A percentile compares a stretch with the other conserved stretches of the same genome.
phyloP scores from a whole-genome alignment of 2,888 invertebrate genomes.

The Entomobrya multifasciata region DNA sequence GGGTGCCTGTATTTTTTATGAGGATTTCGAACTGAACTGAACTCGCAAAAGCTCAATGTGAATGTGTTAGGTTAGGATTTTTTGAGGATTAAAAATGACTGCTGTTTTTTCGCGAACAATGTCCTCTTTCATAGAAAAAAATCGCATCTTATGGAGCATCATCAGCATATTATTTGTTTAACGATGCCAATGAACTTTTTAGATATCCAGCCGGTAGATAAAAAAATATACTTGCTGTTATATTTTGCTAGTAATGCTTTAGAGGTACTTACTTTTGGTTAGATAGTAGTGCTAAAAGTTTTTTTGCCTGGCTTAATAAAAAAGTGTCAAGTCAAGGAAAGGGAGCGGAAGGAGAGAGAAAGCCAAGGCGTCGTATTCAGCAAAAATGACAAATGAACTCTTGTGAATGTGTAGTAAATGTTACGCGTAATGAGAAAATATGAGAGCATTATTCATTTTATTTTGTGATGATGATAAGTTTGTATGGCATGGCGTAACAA shows the following conservation, averaged over 20 bases:
- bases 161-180: not conserved
- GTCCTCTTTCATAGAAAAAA: not conserved
- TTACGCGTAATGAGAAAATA: slow-evolving; percentile 1
- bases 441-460: not conserved
- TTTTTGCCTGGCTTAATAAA: not conserved
- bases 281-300: not conserved
- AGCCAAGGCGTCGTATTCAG: not conserved
- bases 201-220: not conserved
- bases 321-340: not conserved
- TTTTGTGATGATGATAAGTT: not conserved
- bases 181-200: slow-evolving; percentile 58
- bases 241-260: too few relatives aligned
- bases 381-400: slow-evolving; percentile 18
- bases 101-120: not conserved
- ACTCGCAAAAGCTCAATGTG: not conserved
- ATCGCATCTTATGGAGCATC: not conserved
- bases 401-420: not conserved
- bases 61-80: slow-evolving; percentile 36
- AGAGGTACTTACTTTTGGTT: too few relatives aligned
- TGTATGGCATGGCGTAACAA: not conserved
- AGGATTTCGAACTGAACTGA: not conserved
- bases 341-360: not conserved
- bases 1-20: not conserved
- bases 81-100: not conserved
- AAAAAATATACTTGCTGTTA: too few relatives aligned